Base-by-base conservation (phyloP, 2,797 vertebrate species). In the Carapus acus region DNA sequence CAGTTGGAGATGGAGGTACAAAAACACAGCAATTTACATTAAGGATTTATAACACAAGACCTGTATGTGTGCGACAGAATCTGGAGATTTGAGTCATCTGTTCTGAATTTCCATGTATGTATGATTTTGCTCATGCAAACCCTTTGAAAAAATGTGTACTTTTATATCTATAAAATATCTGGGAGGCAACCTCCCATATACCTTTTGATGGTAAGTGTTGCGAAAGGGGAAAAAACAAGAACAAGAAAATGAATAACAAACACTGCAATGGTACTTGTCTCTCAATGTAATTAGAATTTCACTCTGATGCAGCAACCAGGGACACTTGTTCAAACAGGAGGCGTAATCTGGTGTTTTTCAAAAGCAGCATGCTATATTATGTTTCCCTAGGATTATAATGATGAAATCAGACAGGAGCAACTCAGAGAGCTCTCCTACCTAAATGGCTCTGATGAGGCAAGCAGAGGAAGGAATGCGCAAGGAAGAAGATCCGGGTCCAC, bases 331-430 rank as follows among this genome's bases (percentile, higher is more conserved):
- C n/a, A n/a, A n/a, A n/a, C n/a, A n/a, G n/a, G n/a, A n/a, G n/a
- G n/a, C n/a, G n/a, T n/a, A n/a, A n/a, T n/a, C n/a, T 40, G 12
- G 41, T 43, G 31, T 16, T 58, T 41, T 62, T 43, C 33, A 49
- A 37, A 49, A 53, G 54, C 74, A 17, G 63, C 59, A 16, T 65
- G 40, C 44, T 77, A 42, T 52, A 39, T 76, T 77, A 58, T 62
- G 54, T 62, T 76, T 71, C 60, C 58, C 3, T 71, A 91, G 96
- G 96, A 99, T 81, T 99, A 99, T 76, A 99, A 99, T 58, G 96
- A 99, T 80, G 93, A 99, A 86, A 99, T 99, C 78, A 92, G 96
- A 63, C 96, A 98, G 83, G 95, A 99, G 76, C 96, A 99, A 53
- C 86, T 99, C 67, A 89, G 96, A 71, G 96, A 99, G 78, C 86